phyloP scores from a whole-genome alignment of 2,797 vertebrate species.

The Neomorphus geoffroyi region DNA sequence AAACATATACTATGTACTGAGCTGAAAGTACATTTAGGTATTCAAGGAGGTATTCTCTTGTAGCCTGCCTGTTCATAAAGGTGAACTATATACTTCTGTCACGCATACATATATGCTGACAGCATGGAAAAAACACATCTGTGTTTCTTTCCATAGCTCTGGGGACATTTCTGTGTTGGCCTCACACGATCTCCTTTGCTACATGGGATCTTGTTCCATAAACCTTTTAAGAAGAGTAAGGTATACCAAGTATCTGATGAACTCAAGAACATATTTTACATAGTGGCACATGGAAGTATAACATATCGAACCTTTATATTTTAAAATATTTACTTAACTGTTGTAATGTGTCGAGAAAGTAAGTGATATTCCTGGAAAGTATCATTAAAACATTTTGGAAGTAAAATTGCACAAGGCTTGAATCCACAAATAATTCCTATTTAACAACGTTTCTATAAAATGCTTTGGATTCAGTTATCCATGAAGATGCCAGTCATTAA shows the following conservation, averaged over 20 bases:
- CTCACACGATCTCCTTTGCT: slow-evolving; percentile 74
- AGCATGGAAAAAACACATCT: slow-evolving; percentile 84
- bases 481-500: background rate
- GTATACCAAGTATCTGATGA: slow-evolving; percentile 51
- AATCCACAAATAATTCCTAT: background rate
- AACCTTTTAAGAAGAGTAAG: slow-evolving; percentile 72
- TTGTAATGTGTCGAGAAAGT: background rate
- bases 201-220: slow-evolving; percentile 79
- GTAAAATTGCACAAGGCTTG: background rate
- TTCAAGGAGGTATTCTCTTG: slow-evolving; percentile 13
- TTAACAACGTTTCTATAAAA: background rate
- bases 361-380: background rate
- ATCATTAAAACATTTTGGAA: background rate
- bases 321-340: background rate
- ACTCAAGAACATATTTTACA: slow-evolving; percentile 57
- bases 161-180: slow-evolving; percentile 79
- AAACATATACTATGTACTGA: background rate
- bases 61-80: slow-evolving; percentile 57
- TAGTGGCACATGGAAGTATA: background rate
- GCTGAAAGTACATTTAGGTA: background rate
- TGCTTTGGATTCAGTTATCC: background rate
- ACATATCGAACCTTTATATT: background rate
- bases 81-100: slow-evolving; percentile 23
- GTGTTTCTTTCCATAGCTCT: slow-evolving; percentile 86
- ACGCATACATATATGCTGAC: slow-evolving; percentile 76